phyloP scores from a whole-genome alignment of 2,888 invertebrate species.

The Nymphalis urticae region DNA sequence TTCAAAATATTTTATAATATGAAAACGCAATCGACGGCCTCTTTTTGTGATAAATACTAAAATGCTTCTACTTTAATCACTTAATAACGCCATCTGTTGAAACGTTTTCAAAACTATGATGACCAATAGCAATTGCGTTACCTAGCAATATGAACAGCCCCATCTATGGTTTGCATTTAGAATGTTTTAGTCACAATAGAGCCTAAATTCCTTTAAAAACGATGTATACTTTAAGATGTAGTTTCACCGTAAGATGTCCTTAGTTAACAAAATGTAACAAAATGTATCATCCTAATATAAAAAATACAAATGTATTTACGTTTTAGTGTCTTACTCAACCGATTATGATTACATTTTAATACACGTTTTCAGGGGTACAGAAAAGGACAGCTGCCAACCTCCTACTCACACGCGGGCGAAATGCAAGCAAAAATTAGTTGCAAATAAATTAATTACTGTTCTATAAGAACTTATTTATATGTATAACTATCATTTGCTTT shows the following conservation, averaged over 20 bases:
- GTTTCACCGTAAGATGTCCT: not conserved
- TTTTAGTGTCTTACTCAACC: too few species aligned
- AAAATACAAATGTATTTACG: too few species aligned
- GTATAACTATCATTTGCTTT: too few species aligned
- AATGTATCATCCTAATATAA: too few species aligned
- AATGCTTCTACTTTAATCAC: not conserved
- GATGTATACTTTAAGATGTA: not conserved
- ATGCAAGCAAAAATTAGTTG: too few species aligned
- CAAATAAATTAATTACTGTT: too few species aligned
- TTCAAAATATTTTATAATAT: conserved; percentile 32
- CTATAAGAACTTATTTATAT: too few species aligned
- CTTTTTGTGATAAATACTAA: not conserved
- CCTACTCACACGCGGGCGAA: too few species aligned
- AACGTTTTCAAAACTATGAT: not conserved
- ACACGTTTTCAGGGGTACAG: too few species aligned
- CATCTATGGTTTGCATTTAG: not conserved
- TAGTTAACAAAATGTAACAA: not conserved
- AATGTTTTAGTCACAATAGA: not conserved
- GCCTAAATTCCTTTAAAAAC: not conserved
- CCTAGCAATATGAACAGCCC: not conserved
- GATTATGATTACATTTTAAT: too few species aligned
- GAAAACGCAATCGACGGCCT: conserved; percentile 7
- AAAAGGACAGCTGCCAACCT: too few species aligned
- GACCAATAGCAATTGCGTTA: not conserved
- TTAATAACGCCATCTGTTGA: conserved; percentile 26